Base-by-base conservation (phyloP, 1,140 invertebrate genomes). In the Listronotus bonariensis region DNA sequence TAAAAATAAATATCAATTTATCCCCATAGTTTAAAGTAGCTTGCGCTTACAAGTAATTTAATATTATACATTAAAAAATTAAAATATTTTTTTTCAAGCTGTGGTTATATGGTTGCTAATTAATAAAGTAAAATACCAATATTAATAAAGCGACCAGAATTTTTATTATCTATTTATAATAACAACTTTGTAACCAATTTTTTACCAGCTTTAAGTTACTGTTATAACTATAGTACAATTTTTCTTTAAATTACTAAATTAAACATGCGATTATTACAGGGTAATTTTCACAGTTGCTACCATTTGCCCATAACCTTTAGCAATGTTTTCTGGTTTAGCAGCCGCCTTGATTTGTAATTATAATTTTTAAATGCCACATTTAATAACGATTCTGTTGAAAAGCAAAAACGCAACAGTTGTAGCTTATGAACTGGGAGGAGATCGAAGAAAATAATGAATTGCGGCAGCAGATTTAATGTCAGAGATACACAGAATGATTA, bases 301-400 rank as follows among this genome's bases (percentile, higher is more conserved):
- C 58, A 60, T 42, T 60, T 56, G 32, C 41, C 45, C 61, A 15
- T 56, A 55, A 64, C 61, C 61, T 64, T 64, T 64, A 31, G 6
- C 36, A 36, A 26, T 43, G 32, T 31, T 51, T 42, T 56, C 53
- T 14, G 8, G 32, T 40, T n/a, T 42, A 46, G 42, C 43, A 51
- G 9, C 52, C 14, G 15, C 10, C 32, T 18, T 6, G 17, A 36
- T 42, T 48, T 48, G 42, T 64, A 64, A 64, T 64, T 64, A 56
- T 56, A 64, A 64, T 48, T 56, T 64, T 64, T 64, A 64, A 64
- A 64, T 64, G 61, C 42, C 53, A 64, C 61, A 64, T 64, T 55
- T 55, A 64, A 56, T 64, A 55, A 56, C 40, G 46, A 64, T 43
- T 54, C 49, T 18, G 12, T 45, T 48, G 43, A 46, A 20, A 38